A percentile compares a stretch with the other conserved stretches of the same genome.
phyloP scores from a whole-genome alignment of 2,797 vertebrate genomes.

The Enteromius unitaeniatus region DNA sequence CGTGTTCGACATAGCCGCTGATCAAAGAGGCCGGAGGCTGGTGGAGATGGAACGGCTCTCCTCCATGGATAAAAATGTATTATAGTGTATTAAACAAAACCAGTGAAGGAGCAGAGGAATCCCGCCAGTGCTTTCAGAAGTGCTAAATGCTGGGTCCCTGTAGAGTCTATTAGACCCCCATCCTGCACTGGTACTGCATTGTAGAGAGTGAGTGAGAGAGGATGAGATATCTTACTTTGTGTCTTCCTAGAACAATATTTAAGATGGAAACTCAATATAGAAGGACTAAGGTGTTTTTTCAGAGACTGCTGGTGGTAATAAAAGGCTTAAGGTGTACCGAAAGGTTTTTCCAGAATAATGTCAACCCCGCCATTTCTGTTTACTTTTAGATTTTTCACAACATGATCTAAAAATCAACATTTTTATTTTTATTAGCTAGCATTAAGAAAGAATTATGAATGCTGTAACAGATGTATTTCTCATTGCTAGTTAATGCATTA shows the following conservation, averaged over 20 bases:
- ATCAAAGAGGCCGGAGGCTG: slow-evolving; percentile 70
- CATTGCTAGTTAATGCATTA: neutral
- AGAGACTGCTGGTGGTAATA: neutral
- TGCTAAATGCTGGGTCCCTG: slow-evolving; percentile 78
- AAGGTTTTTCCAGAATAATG: neutral
- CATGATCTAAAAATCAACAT: neutral
- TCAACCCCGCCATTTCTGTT: neutral
- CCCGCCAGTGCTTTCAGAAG: slow-evolving; percentile 74
- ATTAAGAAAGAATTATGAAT: neutral
- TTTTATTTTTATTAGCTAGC: neutral
- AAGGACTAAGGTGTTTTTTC: slow-evolving; percentile 1
- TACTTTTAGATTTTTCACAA: neutral
- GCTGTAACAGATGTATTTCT: neutral
- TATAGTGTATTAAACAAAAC: slow-evolving; percentile 62
- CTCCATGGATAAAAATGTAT: slow-evolving; percentile 61
- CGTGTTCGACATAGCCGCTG: slow-evolving; percentile 72
- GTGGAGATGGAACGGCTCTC: slow-evolving; percentile 55
- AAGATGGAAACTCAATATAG: slow-evolving; percentile 4
- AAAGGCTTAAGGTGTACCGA: neutral
- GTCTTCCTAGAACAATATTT: slow-evolving; percentile 24
- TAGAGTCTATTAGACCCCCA: slow-evolving; percentile 77
- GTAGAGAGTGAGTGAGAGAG: slow-evolving; percentile 38
- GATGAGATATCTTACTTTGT: slow-evolving; percentile 37
- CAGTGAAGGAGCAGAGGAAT: slow-evolving; percentile 66
- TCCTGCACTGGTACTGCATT: slow-evolving; percentile 55